A percentile compares a stretch with the other conserved stretches of the same genome.
phyloP scores from a whole-genome alignment of 2,113 vertebrate species.

The Paedocypris sp. region DNA sequence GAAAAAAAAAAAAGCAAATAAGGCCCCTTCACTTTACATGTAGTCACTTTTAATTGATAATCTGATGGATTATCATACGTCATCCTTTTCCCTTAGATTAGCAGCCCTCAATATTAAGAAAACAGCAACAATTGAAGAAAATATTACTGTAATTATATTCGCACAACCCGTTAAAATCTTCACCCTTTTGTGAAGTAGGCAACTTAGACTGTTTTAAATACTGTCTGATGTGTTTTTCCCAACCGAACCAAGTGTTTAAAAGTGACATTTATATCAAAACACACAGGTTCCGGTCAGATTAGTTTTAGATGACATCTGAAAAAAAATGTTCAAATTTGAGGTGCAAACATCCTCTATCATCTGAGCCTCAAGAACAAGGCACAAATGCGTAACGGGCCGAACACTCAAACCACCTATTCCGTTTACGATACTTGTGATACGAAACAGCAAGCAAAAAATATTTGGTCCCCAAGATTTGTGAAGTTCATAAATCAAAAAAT shows the following conservation, averaged over 20 bases:
- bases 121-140: too few relatives aligned
- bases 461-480: not conserved
- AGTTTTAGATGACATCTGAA: not conserved
- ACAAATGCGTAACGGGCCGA: too few relatives aligned
- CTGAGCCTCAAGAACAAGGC: too few relatives aligned
- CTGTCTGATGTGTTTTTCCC: not conserved
- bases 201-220: not conserved
- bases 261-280: too few relatives aligned
- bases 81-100: too few relatives aligned
- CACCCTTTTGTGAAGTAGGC: not conserved
- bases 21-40: constrained; percentile 43
- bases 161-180: not conserved
- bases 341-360: too few relatives aligned
- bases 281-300: not conserved
- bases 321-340: too few relatives aligned
- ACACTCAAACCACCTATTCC: not conserved
- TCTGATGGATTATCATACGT: not conserved
- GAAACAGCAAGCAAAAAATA: not conserved
- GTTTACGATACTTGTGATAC: not conserved
- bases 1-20: constrained; percentile 31
- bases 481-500: not conserved
- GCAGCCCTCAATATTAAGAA: too few relatives aligned
- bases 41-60: not conserved
- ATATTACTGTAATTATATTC: too few relatives aligned
- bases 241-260: not conserved